Evolutionary conservation across 2,888 invertebrate species (phyloP).

Genomic region (Drosophila longiperda): DNA sequence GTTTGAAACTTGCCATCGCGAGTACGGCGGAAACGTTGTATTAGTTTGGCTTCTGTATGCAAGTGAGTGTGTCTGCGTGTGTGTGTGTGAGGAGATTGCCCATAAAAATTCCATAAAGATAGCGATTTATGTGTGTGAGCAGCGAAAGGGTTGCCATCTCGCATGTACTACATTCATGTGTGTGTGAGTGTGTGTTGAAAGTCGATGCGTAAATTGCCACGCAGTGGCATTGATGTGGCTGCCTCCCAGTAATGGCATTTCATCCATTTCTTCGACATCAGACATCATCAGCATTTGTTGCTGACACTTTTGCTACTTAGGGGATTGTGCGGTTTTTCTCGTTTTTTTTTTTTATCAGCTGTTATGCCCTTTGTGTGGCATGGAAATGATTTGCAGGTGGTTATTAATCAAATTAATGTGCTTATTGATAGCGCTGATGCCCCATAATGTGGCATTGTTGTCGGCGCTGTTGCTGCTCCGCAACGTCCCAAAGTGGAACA

Average conservation of each 20-base stretch:
- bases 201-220: constrained; percentile 75
- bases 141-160: constrained; percentile 71
- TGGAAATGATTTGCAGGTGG: constrained; percentile 83
- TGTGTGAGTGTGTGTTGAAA: constrained; percentile 22
- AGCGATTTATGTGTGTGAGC: constrained; percentile 77
- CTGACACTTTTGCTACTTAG: constrained; percentile 78
- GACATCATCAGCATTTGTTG: constrained; percentile 77
- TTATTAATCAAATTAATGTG: constrained; percentile 84
- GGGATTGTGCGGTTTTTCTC: constrained; percentile 40
- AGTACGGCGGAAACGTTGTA: constrained; percentile 75
- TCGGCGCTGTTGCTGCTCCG: constrained; percentile 2
- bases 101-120: constrained; percentile 84
- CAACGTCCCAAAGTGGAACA: constrained; percentile 30
- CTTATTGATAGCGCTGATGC: constrained; percentile 78
- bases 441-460: constrained; percentile 56
- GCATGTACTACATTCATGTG: constrained; percentile 21
- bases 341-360: constrained; percentile 57
- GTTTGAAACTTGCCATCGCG: constrained; percentile 37
- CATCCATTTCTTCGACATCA: constrained; percentile 52
- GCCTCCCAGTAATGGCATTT: constrained; percentile 75
- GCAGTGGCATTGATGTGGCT: constrained; percentile 65
- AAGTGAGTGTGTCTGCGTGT: constrained; percentile 42
- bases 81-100: constrained; percentile 82
- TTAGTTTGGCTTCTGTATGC: constrained; percentile 63
- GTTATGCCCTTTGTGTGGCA: constrained; percentile 65